These are phyloP conservation scores for Neodiprion fabricii DNA, from an alignment of 1,140 invertebrate genomes.

Conservation along the genomic window DNA sequence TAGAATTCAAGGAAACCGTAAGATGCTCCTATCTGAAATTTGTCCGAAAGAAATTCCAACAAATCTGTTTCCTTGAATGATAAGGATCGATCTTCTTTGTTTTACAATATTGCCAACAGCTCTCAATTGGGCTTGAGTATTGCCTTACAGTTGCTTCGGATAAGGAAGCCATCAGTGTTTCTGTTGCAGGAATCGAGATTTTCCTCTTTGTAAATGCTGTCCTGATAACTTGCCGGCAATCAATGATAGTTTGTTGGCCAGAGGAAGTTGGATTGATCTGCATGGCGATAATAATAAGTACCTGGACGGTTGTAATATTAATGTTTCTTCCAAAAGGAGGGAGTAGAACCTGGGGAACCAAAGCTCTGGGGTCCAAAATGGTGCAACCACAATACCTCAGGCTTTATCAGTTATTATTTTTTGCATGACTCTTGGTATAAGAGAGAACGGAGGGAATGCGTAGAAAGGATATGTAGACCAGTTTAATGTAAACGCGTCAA, in stretches of 20 bases:
- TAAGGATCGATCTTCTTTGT: constrained; percentile 16
- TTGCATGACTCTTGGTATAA: constrained; percentile 20
- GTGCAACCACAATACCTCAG: constrained; percentile 23
- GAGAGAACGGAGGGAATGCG: constrained; percentile 29
- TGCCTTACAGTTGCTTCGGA: no score
- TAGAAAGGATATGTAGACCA: constrained; percentile 25
- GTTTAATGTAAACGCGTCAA: constrained; percentile 13
- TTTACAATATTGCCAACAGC: constrained; percentile 34
- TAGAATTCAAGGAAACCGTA: no score
- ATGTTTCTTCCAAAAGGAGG: not conserved
- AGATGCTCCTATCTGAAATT: no score
- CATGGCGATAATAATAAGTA: constrained; percentile 5
- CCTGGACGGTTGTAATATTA: not conserved
- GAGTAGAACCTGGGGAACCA: constrained; percentile 23
- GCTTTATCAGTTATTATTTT: constrained; percentile 28
- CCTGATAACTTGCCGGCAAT: constrained; percentile 34
- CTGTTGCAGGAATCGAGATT: not conserved
- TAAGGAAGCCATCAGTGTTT: no score
- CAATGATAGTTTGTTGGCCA: constrained; percentile 27
- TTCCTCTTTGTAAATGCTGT: constrained; percentile 15
- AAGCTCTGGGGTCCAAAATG: constrained; percentile 23
- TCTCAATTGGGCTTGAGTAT: no score
- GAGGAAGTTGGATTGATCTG: not conserved
- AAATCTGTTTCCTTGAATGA: constrained; percentile 16
- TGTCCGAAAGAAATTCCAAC: not conserved